These are phyloP conservation scores for Crossocerus cetratus DNA, from an alignment of 2,888 invertebrate species.

Conservation along the genomic window DNA sequence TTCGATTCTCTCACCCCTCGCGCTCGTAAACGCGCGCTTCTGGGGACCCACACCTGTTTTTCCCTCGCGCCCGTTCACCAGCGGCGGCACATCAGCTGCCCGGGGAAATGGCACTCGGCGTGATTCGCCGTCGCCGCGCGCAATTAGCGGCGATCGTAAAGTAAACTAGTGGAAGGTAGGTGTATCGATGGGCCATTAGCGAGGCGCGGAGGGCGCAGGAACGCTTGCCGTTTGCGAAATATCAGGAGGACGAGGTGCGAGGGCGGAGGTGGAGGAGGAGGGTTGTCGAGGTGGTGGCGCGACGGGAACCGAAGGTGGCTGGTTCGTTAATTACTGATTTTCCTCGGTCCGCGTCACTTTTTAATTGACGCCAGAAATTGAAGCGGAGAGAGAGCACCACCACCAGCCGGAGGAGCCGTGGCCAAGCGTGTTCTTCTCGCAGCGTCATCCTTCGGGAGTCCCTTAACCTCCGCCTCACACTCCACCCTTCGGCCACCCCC, in stretches of 20 bases:
- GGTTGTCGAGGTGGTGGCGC: no score
- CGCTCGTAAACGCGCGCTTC: not conserved
- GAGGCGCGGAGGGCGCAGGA: constrained; percentile 42
- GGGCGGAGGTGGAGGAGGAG: not conserved
- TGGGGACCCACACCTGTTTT: not conserved
- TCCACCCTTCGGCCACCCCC: not conserved
- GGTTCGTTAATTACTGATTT: constrained; percentile 76
- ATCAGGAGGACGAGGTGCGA: constrained; percentile 38
- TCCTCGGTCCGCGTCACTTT: constrained; percentile 76
- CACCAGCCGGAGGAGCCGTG: constrained; percentile 15
- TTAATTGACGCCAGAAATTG: constrained; percentile 76
- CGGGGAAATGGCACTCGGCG: not conserved
- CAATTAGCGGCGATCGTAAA: not conserved
- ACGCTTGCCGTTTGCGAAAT: constrained; percentile 39
- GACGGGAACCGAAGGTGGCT: constrained; percentile 40
- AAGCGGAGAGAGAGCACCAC: constrained; percentile 61
- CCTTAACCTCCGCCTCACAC: constrained; percentile 14
- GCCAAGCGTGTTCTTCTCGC: constrained; percentile 57
- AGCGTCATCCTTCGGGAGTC: constrained; percentile 64
- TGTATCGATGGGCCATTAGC: constrained; percentile 50
- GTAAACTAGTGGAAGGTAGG: constrained; percentile 6
- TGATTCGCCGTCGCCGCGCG: not conserved
- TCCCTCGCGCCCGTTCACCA: no score
- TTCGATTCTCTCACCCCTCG: not conserved
- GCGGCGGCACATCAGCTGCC: no score